Evolutionary conservation across 1,140 invertebrate genomes (phyloP).

Genomic region (Meloidogyne exigua): DNA sequence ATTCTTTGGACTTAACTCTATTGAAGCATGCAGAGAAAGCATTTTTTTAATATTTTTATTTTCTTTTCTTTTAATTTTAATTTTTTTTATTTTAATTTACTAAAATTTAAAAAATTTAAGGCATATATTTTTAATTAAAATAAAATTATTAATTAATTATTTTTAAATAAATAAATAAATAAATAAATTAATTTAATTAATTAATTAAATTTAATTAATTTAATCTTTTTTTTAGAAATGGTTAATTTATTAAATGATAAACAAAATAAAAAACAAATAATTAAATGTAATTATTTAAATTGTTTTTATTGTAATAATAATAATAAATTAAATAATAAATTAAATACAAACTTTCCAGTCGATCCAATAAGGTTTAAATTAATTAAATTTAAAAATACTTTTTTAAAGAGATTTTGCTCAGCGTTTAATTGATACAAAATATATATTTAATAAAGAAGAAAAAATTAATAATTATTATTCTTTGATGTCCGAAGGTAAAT

Average conservation of each 20-base stretch:
- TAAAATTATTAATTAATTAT: no score
- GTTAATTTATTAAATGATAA: neutral
- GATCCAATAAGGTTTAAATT: neutral
- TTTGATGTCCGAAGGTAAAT: neutral
- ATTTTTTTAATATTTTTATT: no score
- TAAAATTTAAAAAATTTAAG: no score
- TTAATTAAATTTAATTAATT: neutral
- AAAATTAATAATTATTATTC: neutral
- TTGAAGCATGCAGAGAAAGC: no score
- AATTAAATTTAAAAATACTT: neutral
- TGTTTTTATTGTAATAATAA: slow-evolving; percentile 3
- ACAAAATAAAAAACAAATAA: neutral
- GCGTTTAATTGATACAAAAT: neutral
- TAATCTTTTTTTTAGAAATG: neutral
- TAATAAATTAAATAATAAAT: neutral
- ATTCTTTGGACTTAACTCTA: no score
- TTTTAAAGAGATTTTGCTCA: neutral
- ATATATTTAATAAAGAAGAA: neutral
- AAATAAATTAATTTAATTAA: no score
- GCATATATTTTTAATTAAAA: no score
- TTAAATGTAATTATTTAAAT: no score
- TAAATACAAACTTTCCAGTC: neutral
- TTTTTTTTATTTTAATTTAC: no score
- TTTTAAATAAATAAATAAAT: no score
- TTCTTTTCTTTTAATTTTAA: no score